Base-by-base conservation (phyloP, 2,113 vertebrate species). In the Zosterops borbonicus region DNA sequence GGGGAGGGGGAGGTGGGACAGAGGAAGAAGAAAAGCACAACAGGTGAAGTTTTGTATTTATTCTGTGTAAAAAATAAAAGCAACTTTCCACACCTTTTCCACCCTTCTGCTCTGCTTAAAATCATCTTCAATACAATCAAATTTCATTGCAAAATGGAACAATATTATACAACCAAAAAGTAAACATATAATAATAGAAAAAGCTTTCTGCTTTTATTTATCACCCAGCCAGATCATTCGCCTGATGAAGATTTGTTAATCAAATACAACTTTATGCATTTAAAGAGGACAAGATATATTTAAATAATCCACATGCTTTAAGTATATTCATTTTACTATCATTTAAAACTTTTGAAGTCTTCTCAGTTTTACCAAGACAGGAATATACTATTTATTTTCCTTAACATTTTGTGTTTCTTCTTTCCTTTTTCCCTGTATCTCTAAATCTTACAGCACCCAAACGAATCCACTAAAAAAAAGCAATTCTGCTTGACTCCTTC, bases 1-100 rank as follows among this genome's bases (percentile, higher is more conserved):
- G 3, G 2, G 18, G 19, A 2, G 9, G 1, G 2, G 14, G 8
- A 1, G 2, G 12, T 4, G 4, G 7, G 7, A 46, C 19, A 19
- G 44, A 2, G 14, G 8, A 31, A 67, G 21, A 55, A 71, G 9
- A 63, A 78, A 82, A 71, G 31, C 2, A 23, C 4, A 71, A 71
- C 0, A 15, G 28, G 4, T 27, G 5, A 5, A 53, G 20, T 62
- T 87, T 41, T 60, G 3, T 39, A 39, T 65, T 76, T 88, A 44
- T 41, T 80, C 8, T 29, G 2, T 75, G 21, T 27, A 47, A 58
- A 50, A 50, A 65, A 86, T 35, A 29, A 28, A 64, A 65, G 3
- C 1, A 80, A 53, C 0, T 9, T 50, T 25, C n/a, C 56, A 5
- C 53, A 58, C 67, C 14, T 14, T 83, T 56, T 92, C 12, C 33